Base-by-base conservation (phyloP, 2,797 vertebrate species). In the Lepus townsendii region DNA sequence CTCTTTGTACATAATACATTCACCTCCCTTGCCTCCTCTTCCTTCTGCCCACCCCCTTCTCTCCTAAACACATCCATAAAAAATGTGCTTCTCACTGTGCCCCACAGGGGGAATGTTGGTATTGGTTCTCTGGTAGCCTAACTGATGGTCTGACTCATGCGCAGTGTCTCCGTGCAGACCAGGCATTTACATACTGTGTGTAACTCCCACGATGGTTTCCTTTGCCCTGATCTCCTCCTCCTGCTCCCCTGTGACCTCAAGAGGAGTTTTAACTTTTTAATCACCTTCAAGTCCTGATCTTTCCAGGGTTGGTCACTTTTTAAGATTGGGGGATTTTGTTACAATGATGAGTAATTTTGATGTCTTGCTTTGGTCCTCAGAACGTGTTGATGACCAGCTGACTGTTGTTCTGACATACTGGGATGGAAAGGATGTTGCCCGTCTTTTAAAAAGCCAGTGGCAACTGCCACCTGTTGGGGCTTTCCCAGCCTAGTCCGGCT, bases 51-150 rank as follows among this genome's bases (percentile, higher is more conserved):
- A 84, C 63, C 96, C 97, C 90, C 91, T 84, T 97, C 96, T 95
- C 26, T 90, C 96, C 97, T 95, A 95, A 97, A 97, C 94, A 96
- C 96, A 97, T 97, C 96, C 97, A 98, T 98, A 95, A 96, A 96
- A 96, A 96, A 96, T 95, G 98, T 98, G 97, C 97, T 98, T 97
- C 97, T 97, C 97, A 98, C 97, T 98, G 98, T 98, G 98, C 95
- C 97, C 95, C 94, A 94, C 94, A 85, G 97, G 97, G 97, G 96
- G 97, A 96, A 97, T 94, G 94, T 96, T 95, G 97, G 71, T 97
- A 93, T 98, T 97, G 97, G 96, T 97, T 97, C 95, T 94, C 96
- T 97, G 96, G 95, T 97, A 95, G 97, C 97, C 97, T 97, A 96
- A 97, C 90, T 82, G 96, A 97, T 97, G 95, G 93, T 98, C 97